Conservation (phyloP, 2,888 invertebrate genomes). For the Rhamphomyia laevipes region DNA sequence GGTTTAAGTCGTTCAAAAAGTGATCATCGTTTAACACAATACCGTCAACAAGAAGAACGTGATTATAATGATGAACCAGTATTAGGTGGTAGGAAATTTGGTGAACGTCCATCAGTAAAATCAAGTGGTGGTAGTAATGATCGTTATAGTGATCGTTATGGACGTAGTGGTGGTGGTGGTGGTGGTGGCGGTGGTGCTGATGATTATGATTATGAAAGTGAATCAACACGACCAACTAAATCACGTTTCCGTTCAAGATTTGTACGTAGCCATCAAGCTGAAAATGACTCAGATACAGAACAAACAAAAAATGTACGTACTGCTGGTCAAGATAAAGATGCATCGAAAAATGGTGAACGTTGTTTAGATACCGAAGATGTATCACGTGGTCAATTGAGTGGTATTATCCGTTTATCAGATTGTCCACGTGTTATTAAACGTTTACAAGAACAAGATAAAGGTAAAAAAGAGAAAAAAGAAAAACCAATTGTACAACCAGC, state of each 20-base stretch:
- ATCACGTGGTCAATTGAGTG: slow-evolving; percentile 73
- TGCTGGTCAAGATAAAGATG: slow-evolving; percentile 40
- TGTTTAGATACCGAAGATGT: slow-evolving; percentile 85
- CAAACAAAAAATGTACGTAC: slow-evolving; percentile 52
- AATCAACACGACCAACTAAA: slow-evolving; percentile 48
- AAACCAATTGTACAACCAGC: slow-evolving; percentile 49
- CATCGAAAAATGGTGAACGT: slow-evolving; percentile 50
- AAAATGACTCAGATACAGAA: slow-evolving; percentile 69
- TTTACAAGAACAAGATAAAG: slow-evolving; percentile 65
- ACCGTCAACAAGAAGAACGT: slow-evolving; percentile 71
- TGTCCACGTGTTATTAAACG: slow-evolving; percentile 83
- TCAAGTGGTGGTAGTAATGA: slow-evolving; percentile 34
- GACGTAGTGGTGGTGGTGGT: slow-evolving; percentile 29
- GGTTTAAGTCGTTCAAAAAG: slow-evolving; percentile 87
- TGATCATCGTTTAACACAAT: slow-evolving; percentile 80
- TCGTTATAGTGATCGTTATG: slow-evolving; percentile 38
- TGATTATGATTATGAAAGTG: slow-evolving; percentile 57
- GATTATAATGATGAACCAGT: slow-evolving; percentile 59
- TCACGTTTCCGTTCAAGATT: slow-evolving; percentile 61
- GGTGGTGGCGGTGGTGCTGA: slow-evolving; percentile 42
- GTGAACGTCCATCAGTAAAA: slow-evolving; percentile 46
- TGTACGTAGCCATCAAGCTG: slow-evolving; percentile 53
- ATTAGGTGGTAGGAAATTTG: slow-evolving; percentile 64
- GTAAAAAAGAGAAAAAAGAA: slow-evolving; percentile 67
- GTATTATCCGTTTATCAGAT: slow-evolving; percentile 76